These are phyloP conservation scores for Hypotaenidia philippensis DNA, from an alignment of 2,797 vertebrate species.

Conservation along the genomic window DNA sequence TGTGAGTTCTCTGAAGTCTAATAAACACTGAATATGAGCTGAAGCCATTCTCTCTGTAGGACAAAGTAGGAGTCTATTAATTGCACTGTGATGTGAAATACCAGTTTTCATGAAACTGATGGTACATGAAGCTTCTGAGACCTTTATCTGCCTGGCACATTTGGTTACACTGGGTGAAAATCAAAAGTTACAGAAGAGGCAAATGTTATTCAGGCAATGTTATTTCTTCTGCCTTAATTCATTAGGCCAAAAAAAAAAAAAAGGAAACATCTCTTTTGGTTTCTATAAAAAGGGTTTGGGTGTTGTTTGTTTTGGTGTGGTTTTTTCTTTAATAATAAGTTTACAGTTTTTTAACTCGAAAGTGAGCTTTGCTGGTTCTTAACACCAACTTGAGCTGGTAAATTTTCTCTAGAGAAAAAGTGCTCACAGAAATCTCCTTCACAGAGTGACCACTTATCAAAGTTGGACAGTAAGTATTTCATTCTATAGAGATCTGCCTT, in stretches of 20 bases:
- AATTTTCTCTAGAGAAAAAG: background rate
- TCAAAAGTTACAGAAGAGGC: background rate
- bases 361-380: background rate
- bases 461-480: background rate
- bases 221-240: background rate
- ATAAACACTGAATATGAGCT: background rate
- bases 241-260: background rate
- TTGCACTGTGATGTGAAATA: background rate
- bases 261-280: background rate
- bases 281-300: accelerated
- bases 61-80: background rate
- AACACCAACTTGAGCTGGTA: background rate
- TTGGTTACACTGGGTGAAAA: background rate
- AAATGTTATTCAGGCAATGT: background rate
- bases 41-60: background rate
- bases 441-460: background rate
- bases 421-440: background rate
- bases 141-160: background rate
- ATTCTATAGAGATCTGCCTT: background rate
- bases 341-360: background rate
- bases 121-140: background rate
- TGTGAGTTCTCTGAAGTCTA: background rate
- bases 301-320: background rate
- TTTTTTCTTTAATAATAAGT: background rate
- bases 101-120: background rate